Evolutionary conservation across 2,113 vertebrate species (phyloP).

Genomic region (Falco punctatus): DNA sequence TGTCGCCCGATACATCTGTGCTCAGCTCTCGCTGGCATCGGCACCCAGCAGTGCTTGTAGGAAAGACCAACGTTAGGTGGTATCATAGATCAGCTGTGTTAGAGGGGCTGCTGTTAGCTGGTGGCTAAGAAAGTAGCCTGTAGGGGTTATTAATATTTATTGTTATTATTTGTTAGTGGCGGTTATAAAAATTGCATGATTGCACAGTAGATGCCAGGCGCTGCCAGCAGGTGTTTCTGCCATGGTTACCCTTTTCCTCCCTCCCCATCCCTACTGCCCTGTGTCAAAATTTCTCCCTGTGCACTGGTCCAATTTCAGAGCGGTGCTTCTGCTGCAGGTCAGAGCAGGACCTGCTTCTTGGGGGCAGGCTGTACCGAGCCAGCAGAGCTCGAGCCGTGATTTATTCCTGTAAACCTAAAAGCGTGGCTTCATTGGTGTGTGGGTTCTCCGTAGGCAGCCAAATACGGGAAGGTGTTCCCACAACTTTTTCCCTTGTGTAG

Average conservation of each 20-base stretch:
- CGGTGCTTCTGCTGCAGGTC: not conserved
- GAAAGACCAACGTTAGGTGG: not conserved
- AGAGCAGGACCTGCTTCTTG: not conserved
- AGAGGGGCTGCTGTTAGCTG: not conserved
- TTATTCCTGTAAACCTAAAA: not conserved
- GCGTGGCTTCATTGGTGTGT: not conserved
- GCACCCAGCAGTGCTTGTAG: not conserved
- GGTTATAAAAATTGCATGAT: not conserved
- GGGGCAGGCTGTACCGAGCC: not conserved
- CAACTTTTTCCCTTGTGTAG: conserved; percentile 14
- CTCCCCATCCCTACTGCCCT: too few relatives aligned
- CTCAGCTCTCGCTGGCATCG: fast-evolving
- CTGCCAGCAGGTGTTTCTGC: not conserved
- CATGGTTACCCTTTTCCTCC: not conserved
- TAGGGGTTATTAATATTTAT: not conserved
- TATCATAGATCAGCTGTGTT: not conserved
- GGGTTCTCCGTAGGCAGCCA: not conserved
- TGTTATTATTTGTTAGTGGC: not conserved
- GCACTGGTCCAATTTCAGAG: not conserved
- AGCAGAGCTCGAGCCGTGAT: fast-evolving
- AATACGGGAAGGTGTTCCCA: conserved; percentile 11
- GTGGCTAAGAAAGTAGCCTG: not conserved
- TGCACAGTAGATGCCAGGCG: not conserved
- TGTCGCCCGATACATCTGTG: not conserved
- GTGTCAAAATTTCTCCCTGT: fast-evolving